Evolutionary conservation across 1,140 invertebrate genomes (phyloP).

Genomic region (Cotesia vestalis): DNA sequence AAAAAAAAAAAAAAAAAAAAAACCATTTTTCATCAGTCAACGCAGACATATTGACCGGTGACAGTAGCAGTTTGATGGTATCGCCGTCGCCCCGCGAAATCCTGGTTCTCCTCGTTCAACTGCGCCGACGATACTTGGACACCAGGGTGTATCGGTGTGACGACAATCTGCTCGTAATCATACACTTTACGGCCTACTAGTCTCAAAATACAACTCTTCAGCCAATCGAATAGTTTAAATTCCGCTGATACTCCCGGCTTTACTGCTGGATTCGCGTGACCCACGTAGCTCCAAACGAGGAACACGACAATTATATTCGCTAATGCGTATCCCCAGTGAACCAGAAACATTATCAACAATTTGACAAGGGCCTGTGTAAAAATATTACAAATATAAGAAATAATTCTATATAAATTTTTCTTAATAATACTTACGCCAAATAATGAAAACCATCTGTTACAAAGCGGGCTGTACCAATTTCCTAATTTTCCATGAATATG

Average conservation of each 20-base stretch:
- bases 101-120: constrained; percentile 93
- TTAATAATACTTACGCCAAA: constrained; percentile 85
- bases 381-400: constrained; percentile 25
- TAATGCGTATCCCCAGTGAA: constrained; percentile 91
- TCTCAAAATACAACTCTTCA: constrained; percentile 77
- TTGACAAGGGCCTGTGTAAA: constrained; percentile 84
- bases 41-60: constrained; percentile 77
- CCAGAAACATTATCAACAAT: constrained; percentile 89
- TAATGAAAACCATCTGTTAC: constrained; percentile 92
- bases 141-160: constrained; percentile 84
- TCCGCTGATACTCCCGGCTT: constrained; percentile 90
- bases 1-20: background rate
- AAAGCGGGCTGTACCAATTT: constrained; percentile 93
- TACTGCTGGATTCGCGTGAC: constrained; percentile 91
- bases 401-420: no score
- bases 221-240: constrained; percentile 86
- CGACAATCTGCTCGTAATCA: constrained; percentile 90
- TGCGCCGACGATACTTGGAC: constrained; percentile 84
- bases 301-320: constrained; percentile 82
- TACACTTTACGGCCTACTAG: constrained; percentile 81
- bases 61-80: constrained; percentile 91
- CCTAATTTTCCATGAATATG: constrained; percentile 87
- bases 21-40: constrained; percentile 57
- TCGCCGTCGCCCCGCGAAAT: constrained; percentile 87
- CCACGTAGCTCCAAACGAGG: constrained; percentile 92